Evolutionary conservation across 2,888 invertebrate species (phyloP), one percentile per base, ranked within the genome.

Genomic region (Andrena haemorrhoa): DNA sequence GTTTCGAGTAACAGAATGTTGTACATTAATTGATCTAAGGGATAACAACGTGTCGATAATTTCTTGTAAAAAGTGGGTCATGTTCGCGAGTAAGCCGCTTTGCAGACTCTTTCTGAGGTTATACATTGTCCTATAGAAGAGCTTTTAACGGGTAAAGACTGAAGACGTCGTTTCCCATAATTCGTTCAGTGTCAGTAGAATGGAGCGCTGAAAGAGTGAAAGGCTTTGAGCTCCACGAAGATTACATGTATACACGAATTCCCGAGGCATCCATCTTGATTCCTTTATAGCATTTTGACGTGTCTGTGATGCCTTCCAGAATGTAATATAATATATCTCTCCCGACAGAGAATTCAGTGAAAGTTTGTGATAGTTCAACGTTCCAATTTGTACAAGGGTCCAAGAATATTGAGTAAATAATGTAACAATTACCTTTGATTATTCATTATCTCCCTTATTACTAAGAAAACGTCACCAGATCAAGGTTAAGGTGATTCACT

Each of bases 31-130:
- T 78, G 83, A 76, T 68, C 63, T 61, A 73, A 58, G 70, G 53
- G 75, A 73, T 69, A 85, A 72, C 75, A 60, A 79, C 77, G 64
- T 83, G 85, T 83, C 87, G 83, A 87, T 87, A 87, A 79, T 81
- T 84, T 79, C 64, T 73, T 51, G 60, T 47, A 72, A 83, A 81
- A 87, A 81, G 75, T 78, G 60, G 82, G 79, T 56, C 80, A 75
- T 53, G 61, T 26, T 31, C 35, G 49, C 66, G 65, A 63, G 69
- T 58, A 63, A 71, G 76, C 82, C 60, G 65, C 75, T 80, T 83
- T 81, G 73, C 70, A 58, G 75, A 73, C 56, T 75, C 82, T 68
- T 80, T 65, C 58, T 64, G 56, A 47, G 75, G 69, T 82, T 68
- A 53, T 78, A 70, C 76, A 71, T 61, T 66, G 84, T 73, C 58